These are phyloP conservation scores for Cephus nigrinus DNA, from an alignment of 2,888 invertebrate genomes.

Conservation along the genomic window DNA sequence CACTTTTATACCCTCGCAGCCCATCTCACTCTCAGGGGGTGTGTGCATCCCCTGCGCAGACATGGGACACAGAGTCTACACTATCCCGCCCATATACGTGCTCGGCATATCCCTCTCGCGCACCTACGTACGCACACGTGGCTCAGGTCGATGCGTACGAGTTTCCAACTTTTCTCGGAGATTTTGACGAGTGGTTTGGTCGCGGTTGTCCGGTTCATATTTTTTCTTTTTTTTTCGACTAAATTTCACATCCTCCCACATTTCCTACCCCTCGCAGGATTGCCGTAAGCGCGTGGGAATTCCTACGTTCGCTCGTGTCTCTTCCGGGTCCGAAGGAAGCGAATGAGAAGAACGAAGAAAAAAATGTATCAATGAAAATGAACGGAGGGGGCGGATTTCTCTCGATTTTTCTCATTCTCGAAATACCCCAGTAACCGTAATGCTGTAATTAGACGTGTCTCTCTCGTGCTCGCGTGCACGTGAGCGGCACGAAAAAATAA, in stretches of 20 bases:
- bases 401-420: not conserved
- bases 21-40: not conserved
- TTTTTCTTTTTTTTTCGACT: not conserved
- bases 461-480: not conserved
- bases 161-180: conserved; percentile 38
- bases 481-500: not conserved
- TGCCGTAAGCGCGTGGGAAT: not conserved
- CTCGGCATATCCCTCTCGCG: not conserved
- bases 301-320: not conserved
- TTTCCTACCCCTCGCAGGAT: not conserved
- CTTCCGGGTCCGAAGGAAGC: not conserved
- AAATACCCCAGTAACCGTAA: not conserved
- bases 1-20: not conserved
- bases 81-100: not conserved
- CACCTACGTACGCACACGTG: not conserved
- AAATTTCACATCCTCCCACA: not conserved
- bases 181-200: conserved; percentile 58
- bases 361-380: no score
- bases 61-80: not conserved
- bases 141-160: not conserved
- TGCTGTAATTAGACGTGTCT: not conserved
- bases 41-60: not conserved
- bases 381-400: not conserved
- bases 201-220: not conserved
- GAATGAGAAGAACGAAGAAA: not conserved